These are phyloP conservation scores for Enteromius radiatus DNA, from an alignment of 2,797 vertebrate species.

Conservation along the genomic window DNA sequence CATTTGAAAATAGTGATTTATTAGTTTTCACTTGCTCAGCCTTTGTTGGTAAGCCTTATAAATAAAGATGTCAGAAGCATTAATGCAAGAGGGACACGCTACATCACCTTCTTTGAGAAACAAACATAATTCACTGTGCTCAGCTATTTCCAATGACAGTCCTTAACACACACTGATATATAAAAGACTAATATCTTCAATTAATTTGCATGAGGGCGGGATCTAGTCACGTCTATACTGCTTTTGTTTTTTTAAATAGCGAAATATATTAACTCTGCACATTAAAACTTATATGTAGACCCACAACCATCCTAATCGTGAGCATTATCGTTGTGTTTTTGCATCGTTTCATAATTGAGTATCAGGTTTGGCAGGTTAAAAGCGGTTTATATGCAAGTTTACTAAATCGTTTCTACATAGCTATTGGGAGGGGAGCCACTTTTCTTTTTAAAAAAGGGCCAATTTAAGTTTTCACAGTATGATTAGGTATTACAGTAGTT, in stretches of 20 bases:
- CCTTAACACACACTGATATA: not conserved
- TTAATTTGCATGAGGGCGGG: not conserved
- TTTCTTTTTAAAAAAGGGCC: too few species aligned
- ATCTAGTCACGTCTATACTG: not conserved
- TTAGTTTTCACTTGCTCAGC: constrained; percentile 47
- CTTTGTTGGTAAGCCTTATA: constrained; percentile 44
- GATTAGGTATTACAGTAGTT: constrained; percentile 13
- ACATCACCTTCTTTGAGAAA: not conserved
- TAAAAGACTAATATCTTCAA: not conserved
- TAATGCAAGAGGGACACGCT: constrained; percentile 22
- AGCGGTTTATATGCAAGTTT: not conserved
- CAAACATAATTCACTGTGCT: not conserved
- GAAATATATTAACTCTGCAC: constrained; percentile 25
- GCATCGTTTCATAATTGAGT: not conserved
- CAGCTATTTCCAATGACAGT: not conserved
- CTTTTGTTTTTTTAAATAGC: not conserved
- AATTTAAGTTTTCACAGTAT: constrained; percentile 10
- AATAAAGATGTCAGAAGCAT: constrained; percentile 41
- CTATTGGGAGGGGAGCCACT: not conserved
- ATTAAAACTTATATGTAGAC: not conserved
- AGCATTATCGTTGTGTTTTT: not conserved
- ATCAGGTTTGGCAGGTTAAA: not conserved
- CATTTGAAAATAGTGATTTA: constrained; percentile 47
- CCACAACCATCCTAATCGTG: too few species aligned
- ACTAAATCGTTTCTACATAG: not conserved